Evolutionary conservation across 2,797 vertebrate genomes (phyloP), one percentile per base, ranked within the genome.

Genomic region (Tragelaphus oryx): DNA sequence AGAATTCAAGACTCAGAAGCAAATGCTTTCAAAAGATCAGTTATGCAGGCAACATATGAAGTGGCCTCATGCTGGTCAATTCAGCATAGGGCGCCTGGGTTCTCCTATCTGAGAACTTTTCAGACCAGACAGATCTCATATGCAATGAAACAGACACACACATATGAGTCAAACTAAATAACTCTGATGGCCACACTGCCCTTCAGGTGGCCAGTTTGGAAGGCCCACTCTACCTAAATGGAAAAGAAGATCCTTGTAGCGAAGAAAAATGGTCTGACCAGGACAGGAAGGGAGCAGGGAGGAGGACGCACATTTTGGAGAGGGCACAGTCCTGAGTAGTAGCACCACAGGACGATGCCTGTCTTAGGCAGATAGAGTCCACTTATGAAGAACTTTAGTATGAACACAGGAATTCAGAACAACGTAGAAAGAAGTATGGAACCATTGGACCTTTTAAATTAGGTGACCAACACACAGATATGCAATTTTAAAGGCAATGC

Each of bases 291-390:
- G 22, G 26, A 60, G 4, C 6, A 68, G 10, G 1, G 12, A 26
- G 1, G 14, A 26, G 2, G 24, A 54, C 0, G 4, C 30, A 59
- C 46, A 11, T 5, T 28, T 4, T 8, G 0, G 2, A 14, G 18
- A 37, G 11, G 28, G 10, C 28, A 46, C 2, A 37, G 28, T 33
- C 26, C 2, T 28, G 26, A 46, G 11, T 4, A 4, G 8, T 22
- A 68, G 41, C 28, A 37, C 8, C 14, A 41, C 2, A 26, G n/a
- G 48, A 28, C 22, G 41, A 55, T 8, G 46, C 33, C 24, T 54
- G 3, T 22, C 28, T 28, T 2, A 6, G 5, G 10, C 11, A 26
- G 48, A 68, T 1, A 7, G 1, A 17, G 57, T 52, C 48, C 17
- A 17, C 18, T 30, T 24, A 30, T 26, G 17, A 57, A 79, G 46